Percentiles rank a stretch among this genome's conserved stretches.
phyloP scores from a whole-genome alignment of 2,797 vertebrate genomes.

The Pangasius sanitwongsei region DNA sequence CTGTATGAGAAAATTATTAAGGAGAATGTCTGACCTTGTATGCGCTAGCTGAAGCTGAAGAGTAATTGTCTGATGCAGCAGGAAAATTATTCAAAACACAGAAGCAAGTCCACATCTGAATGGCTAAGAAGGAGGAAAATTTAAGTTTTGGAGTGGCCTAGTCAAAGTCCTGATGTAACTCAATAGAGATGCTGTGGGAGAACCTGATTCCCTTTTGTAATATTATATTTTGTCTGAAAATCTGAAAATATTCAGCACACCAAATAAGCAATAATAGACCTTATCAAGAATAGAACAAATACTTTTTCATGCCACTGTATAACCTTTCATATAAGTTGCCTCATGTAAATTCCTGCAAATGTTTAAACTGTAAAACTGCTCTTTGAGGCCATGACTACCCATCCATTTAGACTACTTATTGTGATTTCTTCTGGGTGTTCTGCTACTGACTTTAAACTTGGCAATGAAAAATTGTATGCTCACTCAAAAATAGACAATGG shows the following conservation, averaged over 20 bases:
- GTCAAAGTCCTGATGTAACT: not conserved
- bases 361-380: not conserved
- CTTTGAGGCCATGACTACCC: not conserved
- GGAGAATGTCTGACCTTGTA: not conserved
- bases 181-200: not conserved
- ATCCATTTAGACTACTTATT: not conserved
- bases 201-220: not conserved
- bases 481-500: conserved; percentile 5
- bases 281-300: not conserved
- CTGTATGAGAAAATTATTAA: not conserved
- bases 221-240: not conserved
- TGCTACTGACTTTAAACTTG: not conserved
- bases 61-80: not conserved
- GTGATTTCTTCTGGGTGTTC: not conserved
- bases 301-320: not conserved
- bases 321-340: not conserved
- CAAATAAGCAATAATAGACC: not conserved
- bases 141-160: not conserved
- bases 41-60: not conserved
- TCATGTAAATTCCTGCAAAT: not conserved
- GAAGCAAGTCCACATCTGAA: not conserved
- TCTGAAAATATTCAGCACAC: not conserved
- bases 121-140: not conserved
- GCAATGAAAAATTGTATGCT: not conserved
- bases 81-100: not conserved